Conservation (phyloP, 2,888 invertebrate species). For the Lucinisca nassula region DNA sequence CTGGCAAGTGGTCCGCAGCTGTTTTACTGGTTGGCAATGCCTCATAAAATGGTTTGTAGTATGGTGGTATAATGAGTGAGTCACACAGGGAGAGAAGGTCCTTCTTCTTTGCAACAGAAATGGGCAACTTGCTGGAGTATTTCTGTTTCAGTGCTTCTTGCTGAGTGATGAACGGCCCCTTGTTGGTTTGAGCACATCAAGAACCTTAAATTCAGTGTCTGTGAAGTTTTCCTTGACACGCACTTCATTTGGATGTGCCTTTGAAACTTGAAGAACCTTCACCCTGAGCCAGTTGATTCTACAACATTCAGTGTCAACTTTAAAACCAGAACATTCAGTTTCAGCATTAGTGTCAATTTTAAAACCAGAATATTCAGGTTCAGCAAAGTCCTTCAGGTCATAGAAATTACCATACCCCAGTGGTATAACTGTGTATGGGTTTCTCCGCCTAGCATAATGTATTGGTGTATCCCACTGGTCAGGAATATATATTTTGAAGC, state of each 20-base stretch:
- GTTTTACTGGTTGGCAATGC: neutral
- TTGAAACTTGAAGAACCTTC: slow-evolving; percentile 28
- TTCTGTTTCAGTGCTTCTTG: neutral
- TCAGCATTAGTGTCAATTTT: slow-evolving; percentile 20
- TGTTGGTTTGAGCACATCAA: slow-evolving; percentile 1
- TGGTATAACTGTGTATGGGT: slow-evolving; percentile 39
- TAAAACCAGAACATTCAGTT: slow-evolving; percentile 18
- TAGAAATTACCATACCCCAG: slow-evolving; percentile 1
- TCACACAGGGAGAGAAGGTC: slow-evolving; percentile 26
- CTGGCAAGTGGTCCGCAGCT: slow-evolving; percentile 11
- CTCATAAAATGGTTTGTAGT: slow-evolving; percentile 19
- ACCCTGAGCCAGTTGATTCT: slow-evolving; percentile 37
- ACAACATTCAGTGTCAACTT: neutral
- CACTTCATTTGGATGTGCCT: slow-evolving; percentile 16
- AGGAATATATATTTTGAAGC: slow-evolving; percentile 18
- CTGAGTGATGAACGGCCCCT: slow-evolving; percentile 1
- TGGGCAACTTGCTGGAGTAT: slow-evolving; percentile 17
- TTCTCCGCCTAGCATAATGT: slow-evolving; percentile 12
- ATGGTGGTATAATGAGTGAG: neutral
- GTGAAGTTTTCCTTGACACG: slow-evolving; percentile 9
- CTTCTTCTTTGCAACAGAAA: slow-evolving; percentile 30
- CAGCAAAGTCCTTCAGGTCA: neutral
- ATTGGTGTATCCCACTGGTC: slow-evolving; percentile 40
- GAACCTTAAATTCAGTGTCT: neutral
- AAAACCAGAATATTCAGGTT: neutral